Conservation (phyloP, 2,113 vertebrate species). For the Gymnorhina tibicen region DNA sequence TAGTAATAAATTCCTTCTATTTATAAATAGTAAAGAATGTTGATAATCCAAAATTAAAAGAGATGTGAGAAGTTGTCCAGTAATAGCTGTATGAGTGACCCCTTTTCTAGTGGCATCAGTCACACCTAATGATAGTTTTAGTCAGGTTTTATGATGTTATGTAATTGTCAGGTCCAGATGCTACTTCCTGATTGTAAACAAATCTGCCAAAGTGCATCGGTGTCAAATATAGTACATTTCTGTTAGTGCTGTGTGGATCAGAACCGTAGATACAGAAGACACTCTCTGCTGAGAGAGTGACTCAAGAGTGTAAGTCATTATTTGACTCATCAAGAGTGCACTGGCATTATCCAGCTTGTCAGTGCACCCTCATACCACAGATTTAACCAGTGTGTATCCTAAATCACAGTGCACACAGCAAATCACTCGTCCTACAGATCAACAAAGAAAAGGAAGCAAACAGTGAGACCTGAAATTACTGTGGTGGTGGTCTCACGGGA, state of each 20-base stretch:
- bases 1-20: background rate
- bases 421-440: background rate
- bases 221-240: background rate
- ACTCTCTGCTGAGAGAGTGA: background rate
- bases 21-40: background rate
- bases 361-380: fast-evolving
- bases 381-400: background rate
- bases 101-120: background rate
- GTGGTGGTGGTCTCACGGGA: background rate
- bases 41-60: background rate
- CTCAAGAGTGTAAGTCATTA: background rate
- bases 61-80: background rate
- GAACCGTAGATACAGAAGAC: background rate
- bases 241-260: background rate
- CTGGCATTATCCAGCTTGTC: background rate
- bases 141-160: background rate
- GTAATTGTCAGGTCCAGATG: background rate
- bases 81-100: background rate
- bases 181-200: background rate
- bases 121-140: background rate
- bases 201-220: fast-evolving
- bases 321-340: fast-evolving
- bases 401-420: background rate
- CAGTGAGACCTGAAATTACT: background rate
- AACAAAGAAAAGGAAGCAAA: background rate